A percentile compares a stretch with the other conserved stretches of the same genome.
Evolutionary conservation across 2,797 vertebrate species (phyloP).

Genomic region (Emydoidea blandingii): DNA sequence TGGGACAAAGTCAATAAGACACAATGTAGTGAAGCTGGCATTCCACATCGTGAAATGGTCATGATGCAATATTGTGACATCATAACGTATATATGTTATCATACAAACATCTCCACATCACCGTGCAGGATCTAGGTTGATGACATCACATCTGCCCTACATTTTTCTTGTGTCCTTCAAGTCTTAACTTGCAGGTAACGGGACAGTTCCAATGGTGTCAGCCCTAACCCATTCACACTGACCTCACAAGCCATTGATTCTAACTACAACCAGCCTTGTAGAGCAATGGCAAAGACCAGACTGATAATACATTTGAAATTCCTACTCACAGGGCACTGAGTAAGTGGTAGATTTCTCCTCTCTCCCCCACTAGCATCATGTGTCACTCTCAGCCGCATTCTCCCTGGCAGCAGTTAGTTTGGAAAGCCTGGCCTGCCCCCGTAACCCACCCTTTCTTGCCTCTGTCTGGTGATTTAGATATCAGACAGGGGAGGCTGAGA

Average conservation of each 20-base stretch:
- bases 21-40: neutral
- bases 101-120: neutral
- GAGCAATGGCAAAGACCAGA: neutral
- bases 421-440: neutral
- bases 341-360: conserved; percentile 3
- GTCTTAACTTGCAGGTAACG: neutral
- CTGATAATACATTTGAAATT: neutral
- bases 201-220: neutral
- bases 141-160: neutral
- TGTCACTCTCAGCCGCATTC: neutral
- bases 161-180: neutral
- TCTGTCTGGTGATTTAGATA: neutral
- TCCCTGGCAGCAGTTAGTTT: neutral
- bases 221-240: neutral
- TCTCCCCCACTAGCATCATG: neutral
- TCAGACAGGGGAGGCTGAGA: neutral
- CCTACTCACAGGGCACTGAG: conserved; percentile 4
- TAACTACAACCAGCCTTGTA: neutral
- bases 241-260: neutral
- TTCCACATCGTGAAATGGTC: neutral
- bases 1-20: neutral
- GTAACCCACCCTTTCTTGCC: neutral
- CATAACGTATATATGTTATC: neutral
- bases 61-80: neutral
- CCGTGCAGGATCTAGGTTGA: neutral